These are phyloP conservation scores for Thaumatotibia leucotreta DNA, from an alignment of 1,140 invertebrate genomes.

Conservation along the genomic window DNA sequence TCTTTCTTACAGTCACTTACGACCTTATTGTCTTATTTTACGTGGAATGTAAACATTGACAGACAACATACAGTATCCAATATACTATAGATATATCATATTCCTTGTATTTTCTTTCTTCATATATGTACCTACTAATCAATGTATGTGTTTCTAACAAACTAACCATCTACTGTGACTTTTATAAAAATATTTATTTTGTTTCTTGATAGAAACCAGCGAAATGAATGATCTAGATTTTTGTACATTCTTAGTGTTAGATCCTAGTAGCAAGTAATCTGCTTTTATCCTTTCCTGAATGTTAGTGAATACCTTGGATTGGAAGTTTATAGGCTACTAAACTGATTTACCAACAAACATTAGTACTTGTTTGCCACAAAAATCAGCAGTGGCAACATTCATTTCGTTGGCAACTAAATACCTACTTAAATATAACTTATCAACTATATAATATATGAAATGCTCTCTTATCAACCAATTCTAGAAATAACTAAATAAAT, in stretches of 20 bases:
- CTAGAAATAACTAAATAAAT: background rate
- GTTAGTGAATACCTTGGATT: background rate
- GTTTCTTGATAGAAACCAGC: background rate
- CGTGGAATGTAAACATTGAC: background rate
- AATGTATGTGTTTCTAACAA: background rate
- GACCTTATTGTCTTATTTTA: conserved; percentile 11
- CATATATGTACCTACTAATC: background rate
- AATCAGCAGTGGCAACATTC: too few relatives aligned
- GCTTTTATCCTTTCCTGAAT: too few relatives aligned
- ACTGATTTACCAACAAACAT: background rate
- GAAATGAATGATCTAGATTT: too few relatives aligned
- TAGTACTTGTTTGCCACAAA: background rate
- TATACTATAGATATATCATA: background rate
- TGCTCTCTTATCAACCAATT: background rate
- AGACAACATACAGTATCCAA: background rate
- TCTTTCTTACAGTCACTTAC: background rate
- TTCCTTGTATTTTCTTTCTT: background rate
- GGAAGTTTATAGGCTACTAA: background rate
- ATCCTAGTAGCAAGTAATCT: too few relatives aligned
- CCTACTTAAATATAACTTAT: background rate
- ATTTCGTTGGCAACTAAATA: background rate
- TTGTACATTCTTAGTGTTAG: too few relatives aligned
- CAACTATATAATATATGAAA: background rate
- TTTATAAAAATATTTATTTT: background rate
- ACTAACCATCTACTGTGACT: background rate